Evolutionary conservation across 2,113 vertebrate genomes (phyloP), one percentile per base, ranked within the genome.

Genomic region (Sceloporus tristichus): DNA sequence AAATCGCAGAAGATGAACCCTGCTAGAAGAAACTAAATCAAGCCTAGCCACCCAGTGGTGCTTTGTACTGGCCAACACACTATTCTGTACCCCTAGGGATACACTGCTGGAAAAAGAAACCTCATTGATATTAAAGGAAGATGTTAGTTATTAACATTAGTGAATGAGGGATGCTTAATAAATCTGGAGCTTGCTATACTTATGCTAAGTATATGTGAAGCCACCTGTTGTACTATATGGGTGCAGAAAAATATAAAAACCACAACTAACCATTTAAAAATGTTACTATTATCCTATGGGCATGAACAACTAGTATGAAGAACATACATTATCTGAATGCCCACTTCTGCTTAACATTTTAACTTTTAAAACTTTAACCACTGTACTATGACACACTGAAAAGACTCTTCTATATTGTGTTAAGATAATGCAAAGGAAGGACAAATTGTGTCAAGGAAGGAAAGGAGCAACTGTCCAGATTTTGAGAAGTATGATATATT

Each of bases 21-120:
- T 1, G 6, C 38, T 5, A 27, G 85, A 73, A 54, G n/a, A 42
- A 82, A 78, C 93, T 94, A 95, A 95, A 95, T 95, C 95, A 94
- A 54, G 4, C 29, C 54, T 25, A 89, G 80, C 92, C 89, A 94
- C 94, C 90, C 92, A 95, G 85, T 0, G 0, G 82, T 62, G 83
- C 71, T 87, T 89, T 25, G 27, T 87, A 79, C 16, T 62, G 75
- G 79, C 9, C 38, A 40, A 48, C 29, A 88, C 7, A 54, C 1
- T 0, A 76, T 62, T 86, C 86, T 83, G 19, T 13, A 23, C 48
- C 54, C 40, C 3, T 56, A 21, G 14, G 34, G 16, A 4, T 73
- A 76, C 42, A 80, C 38, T 53, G 0, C 1, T 9, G 38, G 66
- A 5, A 89, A 77, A 10, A 82, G 71, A n/a, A 65, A 65, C 21